Percentiles rank a stretch among this genome's conserved stretches.
Conservation (phyloP, 2,888 invertebrate species). For the Loripinus fragilis region DNA sequence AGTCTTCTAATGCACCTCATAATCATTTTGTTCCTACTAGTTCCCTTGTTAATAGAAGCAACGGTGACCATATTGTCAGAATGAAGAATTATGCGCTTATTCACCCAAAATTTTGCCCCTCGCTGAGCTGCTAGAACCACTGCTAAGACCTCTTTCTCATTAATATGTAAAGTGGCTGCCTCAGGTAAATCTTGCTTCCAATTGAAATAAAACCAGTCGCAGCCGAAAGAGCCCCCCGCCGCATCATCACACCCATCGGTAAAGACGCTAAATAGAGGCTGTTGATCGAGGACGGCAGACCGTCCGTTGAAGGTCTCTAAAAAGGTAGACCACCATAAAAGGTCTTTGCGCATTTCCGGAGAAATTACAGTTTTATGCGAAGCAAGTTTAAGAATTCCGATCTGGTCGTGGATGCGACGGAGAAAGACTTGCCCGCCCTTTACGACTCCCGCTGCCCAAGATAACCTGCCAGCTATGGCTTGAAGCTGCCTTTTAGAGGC, state of each 20-base stretch:
- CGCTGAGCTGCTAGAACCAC: not conserved
- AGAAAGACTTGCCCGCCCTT: slow-evolving; percentile 13
- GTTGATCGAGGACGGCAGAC: not conserved
- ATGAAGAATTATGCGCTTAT: not conserved
- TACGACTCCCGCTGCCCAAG: slow-evolving; percentile 9
- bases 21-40: not conserved
- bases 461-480: not conserved
- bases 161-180: not conserved
- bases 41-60: no score
- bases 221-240: not conserved
- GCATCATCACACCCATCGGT: slow-evolving; percentile 8
- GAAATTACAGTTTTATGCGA: not conserved
- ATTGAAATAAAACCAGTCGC: slow-evolving; percentile 1
- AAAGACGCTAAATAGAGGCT: not conserved
- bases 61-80: not conserved
- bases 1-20: not conserved
- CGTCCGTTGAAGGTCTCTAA: not conserved
- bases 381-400: not conserved
- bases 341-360: not conserved
- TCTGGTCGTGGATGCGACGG: slow-evolving; percentile 2
- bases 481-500: not conserved
- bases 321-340: not conserved
- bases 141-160: not conserved
- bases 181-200: not conserved
- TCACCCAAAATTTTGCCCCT: not conserved